phyloP scores from a whole-genome alignment of 2,888 invertebrate species.

The Drosophila ustulata region DNA sequence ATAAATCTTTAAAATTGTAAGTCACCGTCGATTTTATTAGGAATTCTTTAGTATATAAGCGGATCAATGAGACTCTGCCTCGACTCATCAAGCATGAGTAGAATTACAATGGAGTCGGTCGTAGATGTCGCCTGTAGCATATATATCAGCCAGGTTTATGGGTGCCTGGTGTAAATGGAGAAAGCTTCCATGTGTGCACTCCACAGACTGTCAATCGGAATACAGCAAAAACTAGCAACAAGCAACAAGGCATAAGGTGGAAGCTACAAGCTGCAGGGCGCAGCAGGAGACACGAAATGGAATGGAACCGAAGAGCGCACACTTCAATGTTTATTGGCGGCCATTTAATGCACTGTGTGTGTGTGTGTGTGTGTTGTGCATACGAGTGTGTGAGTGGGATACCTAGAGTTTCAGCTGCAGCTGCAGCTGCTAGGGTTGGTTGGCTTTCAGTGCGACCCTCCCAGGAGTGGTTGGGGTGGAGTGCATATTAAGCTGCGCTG shows the following conservation, averaged over 20 bases:
- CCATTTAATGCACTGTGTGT: conserved; percentile 54
- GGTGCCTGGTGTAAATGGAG: conserved; percentile 20
- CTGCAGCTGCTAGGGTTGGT: neutral
- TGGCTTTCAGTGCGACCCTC: conserved; percentile 6
- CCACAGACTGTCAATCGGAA: conserved; percentile 45
- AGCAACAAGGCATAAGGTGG: conserved; percentile 21
- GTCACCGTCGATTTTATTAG: no score
- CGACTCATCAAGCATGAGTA: conserved; percentile 4
- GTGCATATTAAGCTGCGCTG: conserved; percentile 73
- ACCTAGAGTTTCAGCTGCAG: neutral
- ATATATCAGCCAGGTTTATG: conserved; percentile 26
- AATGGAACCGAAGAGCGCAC: conserved; percentile 35
- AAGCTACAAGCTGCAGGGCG: neutral
- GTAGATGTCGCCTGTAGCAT: conserved; percentile 21
- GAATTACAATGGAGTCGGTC: neutral
- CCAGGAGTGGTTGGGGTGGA: neutral
- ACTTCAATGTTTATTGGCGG: conserved; percentile 71
- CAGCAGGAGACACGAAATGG: conserved; percentile 7
- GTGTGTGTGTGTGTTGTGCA: conserved; percentile 1
- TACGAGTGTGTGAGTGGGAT: neutral
- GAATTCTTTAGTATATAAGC: neutral
- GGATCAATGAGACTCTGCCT: neutral
- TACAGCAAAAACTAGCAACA: conserved; percentile 54
- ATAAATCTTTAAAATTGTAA: no score
- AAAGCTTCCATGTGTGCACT: conserved; percentile 60